These are phyloP conservation scores for Crypturellus tataupa DNA, from an alignment of 2,797 vertebrate genomes.

Conservation along the genomic window DNA sequence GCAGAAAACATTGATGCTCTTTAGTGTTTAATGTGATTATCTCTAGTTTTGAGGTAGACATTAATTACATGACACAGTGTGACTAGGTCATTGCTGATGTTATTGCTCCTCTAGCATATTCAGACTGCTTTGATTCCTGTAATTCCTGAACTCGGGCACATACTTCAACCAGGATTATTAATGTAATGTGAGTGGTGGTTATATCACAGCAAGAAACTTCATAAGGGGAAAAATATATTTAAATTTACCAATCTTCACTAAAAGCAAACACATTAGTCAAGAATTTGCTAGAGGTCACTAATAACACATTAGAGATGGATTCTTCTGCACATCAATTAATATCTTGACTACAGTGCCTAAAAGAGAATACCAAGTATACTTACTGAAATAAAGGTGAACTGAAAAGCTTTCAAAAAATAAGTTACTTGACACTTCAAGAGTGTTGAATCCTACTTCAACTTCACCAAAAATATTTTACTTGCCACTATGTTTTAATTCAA, in stretches of 20 bases:
- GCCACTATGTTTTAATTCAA: not conserved
- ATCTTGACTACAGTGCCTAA: conserved; percentile 75
- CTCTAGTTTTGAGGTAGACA: conserved; percentile 38
- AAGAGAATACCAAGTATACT: conserved; percentile 5
- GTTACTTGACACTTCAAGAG: not conserved
- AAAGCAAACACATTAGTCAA: not conserved
- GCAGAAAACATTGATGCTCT: conserved; percentile 8
- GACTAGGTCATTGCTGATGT: not conserved
- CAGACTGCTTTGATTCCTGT: not conserved
- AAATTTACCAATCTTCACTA: not conserved
- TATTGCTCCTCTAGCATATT: conserved; percentile 28
- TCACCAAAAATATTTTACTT: not conserved
- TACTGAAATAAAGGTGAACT: conserved; percentile 53
- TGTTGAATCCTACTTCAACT: not conserved
- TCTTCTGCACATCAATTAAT: conserved; percentile 41
- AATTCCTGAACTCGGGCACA: not conserved
- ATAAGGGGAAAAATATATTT: not conserved
- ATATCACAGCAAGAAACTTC: not conserved
- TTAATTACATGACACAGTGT: conserved; percentile 23
- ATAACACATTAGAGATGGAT: not conserved
- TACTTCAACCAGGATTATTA: not conserved
- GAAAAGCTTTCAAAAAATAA: conserved; percentile 52
- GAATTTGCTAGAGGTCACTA: conserved; percentile 33
- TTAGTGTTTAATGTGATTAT: conserved; percentile 18
- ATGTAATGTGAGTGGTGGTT: not conserved